These are phyloP conservation scores for Glaucomys volans DNA, from an alignment of 2,113 vertebrate genomes.

Conservation along the genomic window DNA sequence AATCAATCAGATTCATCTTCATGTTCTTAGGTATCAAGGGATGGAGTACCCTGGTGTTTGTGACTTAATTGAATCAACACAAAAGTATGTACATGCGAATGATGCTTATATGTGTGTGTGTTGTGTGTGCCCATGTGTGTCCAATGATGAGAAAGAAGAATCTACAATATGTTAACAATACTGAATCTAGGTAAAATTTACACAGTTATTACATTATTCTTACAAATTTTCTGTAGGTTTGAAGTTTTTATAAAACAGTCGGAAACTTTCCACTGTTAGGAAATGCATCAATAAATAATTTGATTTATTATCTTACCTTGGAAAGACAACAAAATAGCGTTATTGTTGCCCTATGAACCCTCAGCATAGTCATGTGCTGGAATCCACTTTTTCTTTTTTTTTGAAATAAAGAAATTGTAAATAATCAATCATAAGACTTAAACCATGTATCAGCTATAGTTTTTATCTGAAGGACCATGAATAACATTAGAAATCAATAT, in stretches of 20 bases:
- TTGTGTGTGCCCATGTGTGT: background rate
- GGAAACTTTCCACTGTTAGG: background rate
- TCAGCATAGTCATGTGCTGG: background rate
- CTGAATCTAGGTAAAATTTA: background rate
- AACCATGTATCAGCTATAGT: background rate
- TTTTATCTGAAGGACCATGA: background rate
- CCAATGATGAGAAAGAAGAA: constrained; percentile 5
- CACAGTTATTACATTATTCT: background rate
- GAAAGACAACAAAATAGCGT: background rate
- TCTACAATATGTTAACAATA: background rate
- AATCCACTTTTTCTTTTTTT: background rate
- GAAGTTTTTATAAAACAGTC: background rate
- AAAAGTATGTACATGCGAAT: background rate
- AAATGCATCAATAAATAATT: background rate
- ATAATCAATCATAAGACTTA: background rate
- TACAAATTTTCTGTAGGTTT: background rate
- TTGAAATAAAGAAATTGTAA: background rate
- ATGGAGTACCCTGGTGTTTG: background rate
- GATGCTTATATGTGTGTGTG: background rate
- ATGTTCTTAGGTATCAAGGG: background rate
- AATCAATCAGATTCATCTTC: background rate
- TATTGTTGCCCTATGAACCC: background rate
- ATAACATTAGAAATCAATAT: background rate
- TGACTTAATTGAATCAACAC: background rate
- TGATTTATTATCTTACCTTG: background rate